Conservation (phyloP, 2,888 invertebrate species). For the Clostera curtula region DNA sequence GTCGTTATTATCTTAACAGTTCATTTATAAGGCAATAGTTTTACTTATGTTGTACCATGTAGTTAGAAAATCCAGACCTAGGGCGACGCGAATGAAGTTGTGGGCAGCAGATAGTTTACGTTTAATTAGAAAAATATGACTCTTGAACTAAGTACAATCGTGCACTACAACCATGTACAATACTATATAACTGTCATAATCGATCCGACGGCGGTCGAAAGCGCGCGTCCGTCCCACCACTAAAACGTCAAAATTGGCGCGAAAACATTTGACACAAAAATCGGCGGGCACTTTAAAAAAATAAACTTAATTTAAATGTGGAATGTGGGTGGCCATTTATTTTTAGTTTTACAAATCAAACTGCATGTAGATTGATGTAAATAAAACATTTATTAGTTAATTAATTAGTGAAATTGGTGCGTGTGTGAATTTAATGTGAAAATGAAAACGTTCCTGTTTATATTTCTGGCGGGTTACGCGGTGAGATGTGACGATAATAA, state of each 20-base stretch:
- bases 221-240: constrained; percentile 23
- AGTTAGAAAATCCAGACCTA: too few species aligned
- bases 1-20: too few species aligned
- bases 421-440: constrained; percentile 14
- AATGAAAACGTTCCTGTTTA: constrained; percentile 39
- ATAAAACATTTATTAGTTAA: too few species aligned
- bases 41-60: too few species aligned
- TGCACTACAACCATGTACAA: constrained; percentile 12
- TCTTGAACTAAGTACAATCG: constrained; percentile 12
- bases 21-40: too few species aligned
- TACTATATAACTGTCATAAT: constrained; percentile 34
- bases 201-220: constrained; percentile 28
- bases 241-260: constrained; percentile 32
- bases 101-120: too few species aligned
- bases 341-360: too few species aligned
- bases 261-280: constrained; percentile 8
- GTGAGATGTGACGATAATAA: constrained; percentile 50
- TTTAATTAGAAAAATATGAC: constrained; percentile 6
- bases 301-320: too few species aligned
- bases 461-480: constrained; percentile 45
- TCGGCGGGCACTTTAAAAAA: constrained; percentile 1
- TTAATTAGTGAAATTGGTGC: constrained; percentile 8
- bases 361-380: too few species aligned
- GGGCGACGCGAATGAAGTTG: too few species aligned
- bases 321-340: too few species aligned